Percentiles rank a stretch among this genome's conserved stretches.
phyloP scores from a whole-genome alignment of 2,113 vertebrate species.

The Heterochromis multidens region DNA sequence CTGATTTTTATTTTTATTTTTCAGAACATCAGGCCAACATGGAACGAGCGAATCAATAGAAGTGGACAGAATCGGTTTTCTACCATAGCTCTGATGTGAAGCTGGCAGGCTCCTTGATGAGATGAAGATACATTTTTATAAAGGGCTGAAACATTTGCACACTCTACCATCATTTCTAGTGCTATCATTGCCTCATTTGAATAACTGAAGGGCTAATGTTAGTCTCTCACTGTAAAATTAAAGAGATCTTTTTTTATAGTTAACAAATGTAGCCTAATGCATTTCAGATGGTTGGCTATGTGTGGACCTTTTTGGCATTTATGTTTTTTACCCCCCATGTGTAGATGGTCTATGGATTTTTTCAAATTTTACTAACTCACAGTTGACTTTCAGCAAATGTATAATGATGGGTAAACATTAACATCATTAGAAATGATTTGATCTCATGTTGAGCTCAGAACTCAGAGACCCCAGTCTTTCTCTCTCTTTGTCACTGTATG shows the following conservation, averaged over 20 bases:
- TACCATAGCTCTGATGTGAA: neutral
- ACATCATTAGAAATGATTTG: neutral
- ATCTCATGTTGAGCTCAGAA: neutral
- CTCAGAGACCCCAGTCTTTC: neutral
- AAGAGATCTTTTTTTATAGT: neutral
- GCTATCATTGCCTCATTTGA: slow-evolving; percentile 11
- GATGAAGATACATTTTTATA: slow-evolving; percentile 12
- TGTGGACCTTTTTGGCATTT: neutral
- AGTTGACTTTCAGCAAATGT: neutral
- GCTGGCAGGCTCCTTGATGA: neutral
- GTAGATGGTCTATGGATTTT: neutral
- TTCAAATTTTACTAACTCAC: fast-evolving
- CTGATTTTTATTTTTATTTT: neutral
- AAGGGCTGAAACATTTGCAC: neutral
- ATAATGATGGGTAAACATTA: neutral
- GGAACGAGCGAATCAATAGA: neutral
- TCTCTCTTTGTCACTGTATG: neutral
- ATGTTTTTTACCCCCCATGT: neutral
- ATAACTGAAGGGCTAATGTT: slow-evolving; percentile 35
- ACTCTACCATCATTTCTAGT: neutral
- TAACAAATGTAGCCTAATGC: neutral
- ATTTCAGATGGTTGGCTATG: neutral
- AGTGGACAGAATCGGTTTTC: slow-evolving; percentile 17
- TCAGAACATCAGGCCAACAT: neutral
- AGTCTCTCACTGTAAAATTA: slow-evolving; percentile 14